Evolutionary conservation across 1,140 invertebrate species (phyloP).

Genomic region (Euura saliciscinereae): DNA sequence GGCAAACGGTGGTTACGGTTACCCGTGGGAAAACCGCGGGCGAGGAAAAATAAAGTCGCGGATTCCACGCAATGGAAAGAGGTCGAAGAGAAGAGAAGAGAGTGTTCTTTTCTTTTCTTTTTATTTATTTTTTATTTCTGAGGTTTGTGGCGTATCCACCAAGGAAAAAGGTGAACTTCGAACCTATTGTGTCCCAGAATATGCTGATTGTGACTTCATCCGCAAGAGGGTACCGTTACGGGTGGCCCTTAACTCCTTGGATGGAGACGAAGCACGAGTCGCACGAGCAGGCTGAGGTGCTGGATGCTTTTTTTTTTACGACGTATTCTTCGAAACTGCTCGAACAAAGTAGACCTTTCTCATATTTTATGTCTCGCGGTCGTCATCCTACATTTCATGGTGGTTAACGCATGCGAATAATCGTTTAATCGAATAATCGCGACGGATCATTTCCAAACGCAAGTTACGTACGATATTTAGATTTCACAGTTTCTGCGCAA

Average conservation of each 20-base stretch:
- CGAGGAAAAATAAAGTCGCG: background rate
- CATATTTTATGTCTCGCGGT: background rate
- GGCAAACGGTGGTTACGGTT: background rate
- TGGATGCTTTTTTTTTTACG: background rate
- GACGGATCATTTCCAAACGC: too few relatives aligned
- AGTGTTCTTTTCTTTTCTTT: background rate
- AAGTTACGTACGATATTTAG: too few relatives aligned
- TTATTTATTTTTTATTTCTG: background rate
- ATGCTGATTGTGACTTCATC: conserved; percentile 7
- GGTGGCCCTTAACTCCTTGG: background rate
- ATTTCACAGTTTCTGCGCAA: background rate
- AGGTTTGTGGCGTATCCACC: background rate
- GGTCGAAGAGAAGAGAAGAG: background rate
- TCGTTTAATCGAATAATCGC: too few relatives aligned
- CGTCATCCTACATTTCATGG: too few relatives aligned
- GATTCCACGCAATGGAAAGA: background rate
- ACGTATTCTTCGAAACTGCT: background rate
- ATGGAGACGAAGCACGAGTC: background rate
- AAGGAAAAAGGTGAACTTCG: conserved; percentile 4
- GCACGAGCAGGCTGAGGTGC: too few relatives aligned
- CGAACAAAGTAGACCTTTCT: background rate
- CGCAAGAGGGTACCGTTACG: background rate
- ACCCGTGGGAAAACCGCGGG: background rate
- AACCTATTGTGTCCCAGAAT: background rate
- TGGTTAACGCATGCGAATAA: too few relatives aligned